These are phyloP conservation scores for Bubo blakistoni DNA, from an alignment of 2,113 vertebrate genomes.

Conservation along the genomic window DNA sequence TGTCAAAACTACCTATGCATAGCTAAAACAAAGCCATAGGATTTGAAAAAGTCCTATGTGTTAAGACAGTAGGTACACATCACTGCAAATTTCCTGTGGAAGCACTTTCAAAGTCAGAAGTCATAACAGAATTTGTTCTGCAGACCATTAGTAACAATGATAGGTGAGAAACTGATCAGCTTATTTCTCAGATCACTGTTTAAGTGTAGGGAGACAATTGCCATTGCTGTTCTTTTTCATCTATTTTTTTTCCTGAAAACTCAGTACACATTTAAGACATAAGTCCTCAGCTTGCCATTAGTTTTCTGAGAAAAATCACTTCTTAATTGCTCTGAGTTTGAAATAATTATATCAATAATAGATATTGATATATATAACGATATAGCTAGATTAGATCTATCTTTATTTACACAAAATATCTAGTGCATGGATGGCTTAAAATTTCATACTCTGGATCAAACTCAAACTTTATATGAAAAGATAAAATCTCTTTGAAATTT, in stretches of 20 bases:
- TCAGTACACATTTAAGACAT: neutral
- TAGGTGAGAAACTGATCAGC: neutral
- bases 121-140: neutral
- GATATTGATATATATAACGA: no score
- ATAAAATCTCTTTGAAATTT: neutral
- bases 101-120: neutral
- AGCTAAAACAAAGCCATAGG: neutral
- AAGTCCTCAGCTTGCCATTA: neutral
- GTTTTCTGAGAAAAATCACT: neutral
- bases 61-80: neutral
- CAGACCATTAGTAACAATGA: neutral
- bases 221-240: neutral
- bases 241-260: neutral
- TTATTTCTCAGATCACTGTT: neutral
- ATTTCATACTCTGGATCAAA: neutral
- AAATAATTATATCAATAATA: neutral
- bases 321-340: neutral
- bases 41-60: neutral
- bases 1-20: neutral
- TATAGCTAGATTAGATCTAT: neutral
- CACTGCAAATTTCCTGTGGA: neutral
- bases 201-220: neutral
- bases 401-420: neutral
- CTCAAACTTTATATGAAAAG: neutral
- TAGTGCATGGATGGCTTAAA: neutral